phyloP scores from a whole-genome alignment of 2,113 vertebrate species.

The Xenopus laevis region DNA sequence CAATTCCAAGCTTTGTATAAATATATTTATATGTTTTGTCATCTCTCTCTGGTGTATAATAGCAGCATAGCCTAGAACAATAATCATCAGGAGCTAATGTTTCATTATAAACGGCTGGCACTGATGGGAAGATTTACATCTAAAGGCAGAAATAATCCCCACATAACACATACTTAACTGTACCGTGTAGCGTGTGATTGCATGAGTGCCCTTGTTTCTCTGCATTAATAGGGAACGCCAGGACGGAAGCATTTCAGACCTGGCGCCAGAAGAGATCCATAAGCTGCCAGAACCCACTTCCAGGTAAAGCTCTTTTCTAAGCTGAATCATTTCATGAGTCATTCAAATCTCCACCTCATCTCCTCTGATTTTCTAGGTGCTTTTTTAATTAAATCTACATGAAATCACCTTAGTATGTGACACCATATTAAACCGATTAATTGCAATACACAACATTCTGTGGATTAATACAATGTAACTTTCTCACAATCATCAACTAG shows the following conservation, averaged over 20 bases:
- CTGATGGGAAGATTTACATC: background rate
- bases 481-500: too few relatives aligned
- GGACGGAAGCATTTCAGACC: background rate
- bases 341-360: background rate
- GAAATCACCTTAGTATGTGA: background rate
- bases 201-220: slow-evolving; percentile 6
- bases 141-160: slow-evolving; percentile 8
- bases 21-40: too few relatives aligned
- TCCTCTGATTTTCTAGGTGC: background rate
- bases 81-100: background rate
- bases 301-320: background rate
- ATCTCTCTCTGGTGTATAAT: too few relatives aligned
- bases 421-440: background rate
- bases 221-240: background rate
- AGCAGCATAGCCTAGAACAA: too few relatives aligned
- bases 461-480: too few relatives aligned
- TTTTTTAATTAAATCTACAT: background rate
- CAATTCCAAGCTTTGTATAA: too few relatives aligned
- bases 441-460: background rate
- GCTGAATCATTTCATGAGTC: background rate
- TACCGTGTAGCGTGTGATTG: slow-evolving; percentile 6
- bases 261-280: background rate
- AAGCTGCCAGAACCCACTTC: background rate
- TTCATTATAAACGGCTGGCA: slow-evolving; percentile 7
- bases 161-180: slow-evolving; percentile 12